Base-by-base conservation (phyloP, 1,140 invertebrate genomes). In the Oppia nitens region DNA sequence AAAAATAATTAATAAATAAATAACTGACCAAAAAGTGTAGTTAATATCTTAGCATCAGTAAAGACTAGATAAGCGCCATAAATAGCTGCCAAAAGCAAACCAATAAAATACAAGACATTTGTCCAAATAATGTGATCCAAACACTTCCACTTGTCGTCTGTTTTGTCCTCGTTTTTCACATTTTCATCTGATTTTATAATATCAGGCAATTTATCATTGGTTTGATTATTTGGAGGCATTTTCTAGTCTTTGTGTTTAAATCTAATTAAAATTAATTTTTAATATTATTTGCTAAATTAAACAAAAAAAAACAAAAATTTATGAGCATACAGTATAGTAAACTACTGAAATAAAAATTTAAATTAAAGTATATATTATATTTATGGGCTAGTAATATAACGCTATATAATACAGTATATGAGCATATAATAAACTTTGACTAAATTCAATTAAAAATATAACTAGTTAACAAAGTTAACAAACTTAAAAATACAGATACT, bases 1-100 rank as follows among this genome's bases (percentile, higher is more conserved):
- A n/a, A n/a, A n/a, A n/a, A n/a, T n/a, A n/a, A 51, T 25, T 25
- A 4, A 14, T 25, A 51, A n/a, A 14, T 20, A 61, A 40, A 52
- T 21, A 20, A 76, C 79, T 83, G 73, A 92, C 88, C 80, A 69
- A 85, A 85, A 24, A 60, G 25, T 23, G 56, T 55, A 14, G 61
- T 62, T 11, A 53, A 32, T 29, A 53, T 55, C 45, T 52, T 54
- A 12, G 54, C 52, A 26, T 59, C 29, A 28, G 51, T 53, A 23
- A 53, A 64, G 11, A 52, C 17, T 28, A 58, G 47, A 45, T 57
- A 61, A 17, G 51, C 40, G 27, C 59, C 59, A 51, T 64, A 62
- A n/a, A 63, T 17, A 9, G 59, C 20, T 23, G 28, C 28, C 14
- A 53, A 45, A 56, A 64, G 63, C 4, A 64, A 48, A 1, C 58